A percentile compares a stretch with the other conserved stretches of the same genome.
Evolutionary conservation across 53 echinoderm and acorn worm genomes (phyloP).

Genomic region (Zoroaster sp.): DNA sequence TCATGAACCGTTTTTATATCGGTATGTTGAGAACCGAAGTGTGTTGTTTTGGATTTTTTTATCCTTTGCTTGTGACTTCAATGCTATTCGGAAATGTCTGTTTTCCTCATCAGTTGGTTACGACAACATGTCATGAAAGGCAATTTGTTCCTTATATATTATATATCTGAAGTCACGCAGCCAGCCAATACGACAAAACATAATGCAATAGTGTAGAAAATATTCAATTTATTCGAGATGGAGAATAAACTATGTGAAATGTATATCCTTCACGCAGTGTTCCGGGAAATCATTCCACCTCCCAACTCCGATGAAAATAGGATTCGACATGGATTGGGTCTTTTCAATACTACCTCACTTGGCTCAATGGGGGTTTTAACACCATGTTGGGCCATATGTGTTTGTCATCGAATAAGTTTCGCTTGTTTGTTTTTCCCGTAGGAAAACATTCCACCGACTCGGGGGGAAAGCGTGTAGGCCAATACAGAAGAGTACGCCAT

Average conservation of each 20-base stretch:
- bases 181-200: too few relatives aligned
- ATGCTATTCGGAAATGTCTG: too few relatives aligned
- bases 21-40: not conserved
- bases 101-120: too few relatives aligned
- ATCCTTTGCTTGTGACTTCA: not conserved
- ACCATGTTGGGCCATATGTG: not conserved
- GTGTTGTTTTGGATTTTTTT: not conserved
- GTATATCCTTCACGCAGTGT: not conserved
- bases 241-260: not conserved
- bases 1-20: too few relatives aligned
- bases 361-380: not conserved
- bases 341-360: not conserved
- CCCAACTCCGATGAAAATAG: not conserved
- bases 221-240: too few relatives aligned
- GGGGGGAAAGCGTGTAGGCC: not conserved
- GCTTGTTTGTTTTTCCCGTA: constrained; percentile 13
- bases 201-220: too few relatives aligned
- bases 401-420: not conserved
- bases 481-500: not conserved
- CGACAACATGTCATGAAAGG: too few relatives aligned
- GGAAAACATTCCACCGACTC: not conserved
- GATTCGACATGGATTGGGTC: not conserved
- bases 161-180: too few relatives aligned
- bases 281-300: not conserved
- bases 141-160: too few relatives aligned